Evolutionary conservation across 2,888 invertebrate genomes (phyloP).

Genomic region (Protonemura montana): DNA sequence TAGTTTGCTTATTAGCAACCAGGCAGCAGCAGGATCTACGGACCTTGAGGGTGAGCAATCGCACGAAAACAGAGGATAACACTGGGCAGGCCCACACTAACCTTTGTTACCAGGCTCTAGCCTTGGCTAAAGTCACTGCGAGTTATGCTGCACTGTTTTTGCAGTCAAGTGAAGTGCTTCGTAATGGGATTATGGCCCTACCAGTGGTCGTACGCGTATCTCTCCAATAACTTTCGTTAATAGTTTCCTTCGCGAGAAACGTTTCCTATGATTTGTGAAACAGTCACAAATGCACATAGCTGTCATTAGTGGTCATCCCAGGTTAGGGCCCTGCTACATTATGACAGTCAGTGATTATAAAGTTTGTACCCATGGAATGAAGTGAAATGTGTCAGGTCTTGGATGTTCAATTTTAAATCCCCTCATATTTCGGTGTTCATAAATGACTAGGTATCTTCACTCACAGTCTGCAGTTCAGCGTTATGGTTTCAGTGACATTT

Average conservation of each 20-base stretch:
- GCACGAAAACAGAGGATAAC: too few species aligned
- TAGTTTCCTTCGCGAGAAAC: neutral
- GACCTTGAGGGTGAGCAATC: too few species aligned
- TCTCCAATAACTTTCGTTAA: neutral
- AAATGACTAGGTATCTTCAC: neutral
- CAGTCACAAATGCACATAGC: neutral
- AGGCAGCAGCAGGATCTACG: too few species aligned
- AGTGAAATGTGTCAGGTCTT: neutral
- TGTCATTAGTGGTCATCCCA: neutral
- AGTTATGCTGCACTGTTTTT: neutral
- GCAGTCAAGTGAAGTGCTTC: neutral
- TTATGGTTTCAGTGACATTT: neutral
- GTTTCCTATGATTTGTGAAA: neutral
- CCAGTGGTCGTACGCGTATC: neutral
- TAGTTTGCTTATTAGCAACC: too few species aligned
- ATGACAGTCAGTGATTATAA: neutral
- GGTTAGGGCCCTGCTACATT: conserved; percentile 4
- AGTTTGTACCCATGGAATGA: neutral
- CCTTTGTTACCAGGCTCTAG: conserved; percentile 5
- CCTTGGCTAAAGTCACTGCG: neutral
- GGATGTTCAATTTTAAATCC: neutral
- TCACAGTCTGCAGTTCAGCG: neutral
- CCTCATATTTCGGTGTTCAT: neutral
- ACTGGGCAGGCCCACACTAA: neutral
- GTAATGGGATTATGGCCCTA: neutral